phyloP scores from a whole-genome alignment of 2,888 invertebrate genomes.

The Melanophora roralis region DNA sequence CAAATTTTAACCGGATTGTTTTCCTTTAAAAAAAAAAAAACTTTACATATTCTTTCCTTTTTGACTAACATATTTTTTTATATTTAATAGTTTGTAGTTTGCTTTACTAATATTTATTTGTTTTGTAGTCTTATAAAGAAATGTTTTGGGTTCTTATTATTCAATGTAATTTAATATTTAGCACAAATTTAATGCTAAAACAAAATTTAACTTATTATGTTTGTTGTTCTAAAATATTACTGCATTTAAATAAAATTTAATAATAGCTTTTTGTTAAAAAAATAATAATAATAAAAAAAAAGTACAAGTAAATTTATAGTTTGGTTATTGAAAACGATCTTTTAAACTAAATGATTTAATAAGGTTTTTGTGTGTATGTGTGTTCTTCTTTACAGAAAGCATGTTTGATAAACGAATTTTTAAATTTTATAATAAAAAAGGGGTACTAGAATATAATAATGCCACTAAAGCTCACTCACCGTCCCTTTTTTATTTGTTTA shows the following conservation, averaged over 20 bases:
- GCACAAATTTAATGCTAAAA: slow-evolving; percentile 55
- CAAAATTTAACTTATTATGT: slow-evolving; percentile 35
- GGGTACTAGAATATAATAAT: slow-evolving; percentile 56
- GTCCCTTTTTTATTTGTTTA: slow-evolving; percentile 23
- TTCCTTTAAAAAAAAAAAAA: background rate
- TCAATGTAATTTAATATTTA: slow-evolving; percentile 57
- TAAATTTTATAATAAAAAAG: slow-evolving; percentile 21
- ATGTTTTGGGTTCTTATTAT: slow-evolving; percentile 56
- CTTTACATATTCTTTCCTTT: slow-evolving; percentile 37
- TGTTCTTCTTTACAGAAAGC: slow-evolving; percentile 57
- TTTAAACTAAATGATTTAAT: slow-evolving; percentile 38
- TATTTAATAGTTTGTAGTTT: slow-evolving; percentile 61
- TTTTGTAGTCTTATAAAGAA: slow-evolving; percentile 58
- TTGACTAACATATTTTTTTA: slow-evolving; percentile 30
- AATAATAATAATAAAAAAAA: slow-evolving; percentile 13
- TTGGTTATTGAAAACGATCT: slow-evolving; percentile 46
- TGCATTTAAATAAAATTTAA: slow-evolving; percentile 48
- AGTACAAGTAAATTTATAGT: slow-evolving; percentile 49
- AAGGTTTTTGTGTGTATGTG: slow-evolving; percentile 60
- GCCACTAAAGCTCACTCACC: slow-evolving; percentile 56
- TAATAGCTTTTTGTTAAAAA: slow-evolving; percentile 56
- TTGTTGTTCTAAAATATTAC: slow-evolving; percentile 40
- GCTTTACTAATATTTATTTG: slow-evolving; percentile 55
- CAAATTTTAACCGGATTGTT: background rate
- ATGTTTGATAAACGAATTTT: slow-evolving; percentile 59